Conservation (phyloP, 2,113 vertebrate species). For the Aspidoscelis tigris region DNA sequence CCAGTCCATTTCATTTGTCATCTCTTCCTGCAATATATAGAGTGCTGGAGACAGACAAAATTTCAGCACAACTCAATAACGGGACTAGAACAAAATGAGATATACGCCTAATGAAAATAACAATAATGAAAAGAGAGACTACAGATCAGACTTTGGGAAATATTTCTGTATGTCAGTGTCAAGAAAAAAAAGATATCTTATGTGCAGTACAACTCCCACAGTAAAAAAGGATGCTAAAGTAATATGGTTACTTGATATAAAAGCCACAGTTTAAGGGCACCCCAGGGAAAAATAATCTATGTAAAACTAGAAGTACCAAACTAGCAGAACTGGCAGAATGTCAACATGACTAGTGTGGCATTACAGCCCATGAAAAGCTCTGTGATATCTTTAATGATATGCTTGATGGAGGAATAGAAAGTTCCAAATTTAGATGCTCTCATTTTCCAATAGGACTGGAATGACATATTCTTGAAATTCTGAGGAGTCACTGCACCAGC, state of each 20-base stretch:
- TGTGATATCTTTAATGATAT: no score
- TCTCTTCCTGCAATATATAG: slow-evolving; percentile 62
- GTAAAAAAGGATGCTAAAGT: slow-evolving; percentile 16
- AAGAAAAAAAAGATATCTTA: slow-evolving; percentile 17
- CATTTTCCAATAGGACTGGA: no score
- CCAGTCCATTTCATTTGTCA: slow-evolving; percentile 63
- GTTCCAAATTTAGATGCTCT: neutral
- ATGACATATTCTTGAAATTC: neutral
- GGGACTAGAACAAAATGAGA: slow-evolving; percentile 53
- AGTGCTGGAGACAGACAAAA: slow-evolving; percentile 57
- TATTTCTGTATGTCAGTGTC: neutral
- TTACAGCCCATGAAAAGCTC: neutral
- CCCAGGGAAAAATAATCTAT: neutral
- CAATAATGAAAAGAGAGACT: slow-evolving; percentile 16
- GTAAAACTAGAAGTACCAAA: slow-evolving; percentile 39
- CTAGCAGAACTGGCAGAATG: slow-evolving; percentile 39
- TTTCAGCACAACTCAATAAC: slow-evolving; percentile 46
- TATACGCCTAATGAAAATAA: neutral
- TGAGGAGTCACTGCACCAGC: neutral
- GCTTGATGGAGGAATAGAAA: neutral
- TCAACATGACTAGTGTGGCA: slow-evolving; percentile 35
- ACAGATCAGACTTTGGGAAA: slow-evolving; percentile 40
- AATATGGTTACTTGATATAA: slow-evolving; percentile 38
- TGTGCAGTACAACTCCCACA: neutral
- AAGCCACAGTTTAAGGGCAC: slow-evolving; percentile 33